phyloP scores from a whole-genome alignment of 2,113 vertebrate species.

The Echinops telfairi region DNA sequence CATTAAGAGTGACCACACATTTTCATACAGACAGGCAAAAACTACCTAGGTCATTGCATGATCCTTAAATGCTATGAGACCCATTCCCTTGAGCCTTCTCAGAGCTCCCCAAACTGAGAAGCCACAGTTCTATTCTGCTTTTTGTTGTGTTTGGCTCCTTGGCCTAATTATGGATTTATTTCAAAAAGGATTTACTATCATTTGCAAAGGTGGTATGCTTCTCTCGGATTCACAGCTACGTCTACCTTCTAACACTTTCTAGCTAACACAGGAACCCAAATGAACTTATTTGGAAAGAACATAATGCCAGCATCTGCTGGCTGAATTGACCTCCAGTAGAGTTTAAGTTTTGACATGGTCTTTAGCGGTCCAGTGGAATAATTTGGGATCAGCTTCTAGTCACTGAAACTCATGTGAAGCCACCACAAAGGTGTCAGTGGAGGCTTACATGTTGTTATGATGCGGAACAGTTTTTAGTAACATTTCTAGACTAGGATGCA shows the following conservation, averaged over 20 bases:
- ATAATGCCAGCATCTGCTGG: not conserved
- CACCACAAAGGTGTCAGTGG: not conserved
- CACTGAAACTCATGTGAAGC: not conserved
- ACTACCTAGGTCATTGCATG: too few relatives aligned
- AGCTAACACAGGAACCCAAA: not conserved
- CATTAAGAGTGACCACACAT: not conserved
- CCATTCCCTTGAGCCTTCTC: not conserved
- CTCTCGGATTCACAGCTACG: not conserved
- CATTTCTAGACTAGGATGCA: not conserved
- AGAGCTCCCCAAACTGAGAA: too few relatives aligned
- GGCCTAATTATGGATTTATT: not conserved
- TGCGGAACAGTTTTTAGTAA: not conserved
- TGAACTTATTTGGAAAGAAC: not conserved
- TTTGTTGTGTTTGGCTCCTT: not conserved
- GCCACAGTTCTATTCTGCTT: not conserved
- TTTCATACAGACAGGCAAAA: too few relatives aligned
- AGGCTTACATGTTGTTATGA: not conserved
- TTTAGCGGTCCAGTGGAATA: not conserved
- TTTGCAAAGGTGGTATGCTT: not conserved
- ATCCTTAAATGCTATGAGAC: not conserved
- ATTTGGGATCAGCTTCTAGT: not conserved
- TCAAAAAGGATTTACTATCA: not conserved
- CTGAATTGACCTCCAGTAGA: not conserved
- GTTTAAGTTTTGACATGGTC: not conserved
- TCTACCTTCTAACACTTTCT: not conserved